A percentile compares a stretch with the other conserved stretches of the same genome.
Evolutionary conservation across 2,113 vertebrate species (phyloP).

Genomic region (Antennarius striatus): DNA sequence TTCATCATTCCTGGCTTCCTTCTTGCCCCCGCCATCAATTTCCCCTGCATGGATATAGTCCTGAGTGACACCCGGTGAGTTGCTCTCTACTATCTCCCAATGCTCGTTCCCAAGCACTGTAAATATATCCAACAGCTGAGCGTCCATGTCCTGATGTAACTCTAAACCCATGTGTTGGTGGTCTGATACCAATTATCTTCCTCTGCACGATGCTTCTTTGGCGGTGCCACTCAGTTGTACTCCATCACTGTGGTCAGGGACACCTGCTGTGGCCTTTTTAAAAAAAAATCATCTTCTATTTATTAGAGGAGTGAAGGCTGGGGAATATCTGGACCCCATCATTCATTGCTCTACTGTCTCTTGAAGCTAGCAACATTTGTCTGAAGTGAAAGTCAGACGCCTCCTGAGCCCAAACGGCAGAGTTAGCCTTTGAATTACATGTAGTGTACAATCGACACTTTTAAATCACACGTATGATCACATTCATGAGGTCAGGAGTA

Average conservation of each 20-base stretch:
- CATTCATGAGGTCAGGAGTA: neutral
- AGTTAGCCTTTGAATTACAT: neutral
- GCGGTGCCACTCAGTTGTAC: constrained; percentile 19
- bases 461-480: no score
- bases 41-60: constrained; percentile 47
- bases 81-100: constrained; percentile 35
- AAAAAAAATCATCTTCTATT: constrained; percentile 22
- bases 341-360: constrained; percentile 8
- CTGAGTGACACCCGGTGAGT: constrained; percentile 65
- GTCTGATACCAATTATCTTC: constrained; percentile 56
- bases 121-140: constrained; percentile 44
- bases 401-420: neutral
- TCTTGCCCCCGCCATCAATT: constrained; percentile 65
- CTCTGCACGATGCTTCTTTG: constrained; percentile 21
- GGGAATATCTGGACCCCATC: constrained; percentile 4
- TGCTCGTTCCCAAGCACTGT: constrained; percentile 14
- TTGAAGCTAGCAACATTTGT: neutral
- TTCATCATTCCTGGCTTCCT: constrained; percentile 64
- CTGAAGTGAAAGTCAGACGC: neutral
- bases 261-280: constrained; percentile 1
- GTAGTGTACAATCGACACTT: neutral
- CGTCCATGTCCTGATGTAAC: constrained; percentile 45
- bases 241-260: constrained; percentile 25
- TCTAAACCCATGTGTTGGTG: constrained; percentile 40
- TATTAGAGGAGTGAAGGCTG: constrained; percentile 23